Evolutionary conservation across 1,140 invertebrate species (phyloP).

Genomic region (Cyphomyrmex costatus): DNA sequence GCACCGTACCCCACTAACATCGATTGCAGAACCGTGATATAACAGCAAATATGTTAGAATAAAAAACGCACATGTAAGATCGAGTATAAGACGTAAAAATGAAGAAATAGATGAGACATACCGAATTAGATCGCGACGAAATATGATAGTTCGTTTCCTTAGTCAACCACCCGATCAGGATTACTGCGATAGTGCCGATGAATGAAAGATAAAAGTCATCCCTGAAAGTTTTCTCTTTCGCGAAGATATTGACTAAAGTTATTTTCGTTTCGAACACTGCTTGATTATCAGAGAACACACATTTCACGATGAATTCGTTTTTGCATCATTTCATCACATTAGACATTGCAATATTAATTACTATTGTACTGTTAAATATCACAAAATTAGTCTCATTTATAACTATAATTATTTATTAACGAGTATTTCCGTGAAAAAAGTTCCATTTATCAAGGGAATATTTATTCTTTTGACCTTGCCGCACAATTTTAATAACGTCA

Average conservation of each 20-base stretch:
- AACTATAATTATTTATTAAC: neutral
- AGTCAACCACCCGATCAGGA: neutral
- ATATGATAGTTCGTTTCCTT: slow-evolving; percentile 10
- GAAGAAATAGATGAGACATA: neutral
- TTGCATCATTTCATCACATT: neutral
- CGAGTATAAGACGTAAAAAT: neutral
- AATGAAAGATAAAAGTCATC: slow-evolving; percentile 24
- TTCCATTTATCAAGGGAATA: neutral
- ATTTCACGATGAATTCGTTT: neutral
- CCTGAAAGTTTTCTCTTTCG: slow-evolving; percentile 20
- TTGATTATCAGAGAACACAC: neutral
- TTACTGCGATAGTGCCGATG: neutral
- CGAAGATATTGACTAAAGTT: slow-evolving; percentile 17
- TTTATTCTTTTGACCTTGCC: neutral
- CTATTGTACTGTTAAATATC: neutral
- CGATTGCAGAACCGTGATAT: slow-evolving; percentile 30
- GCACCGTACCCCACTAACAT: slow-evolving; percentile 66
- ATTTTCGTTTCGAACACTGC: neutral
- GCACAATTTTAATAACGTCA: slow-evolving; percentile 20
- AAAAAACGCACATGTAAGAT: neutral
- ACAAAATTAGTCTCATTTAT: neutral
- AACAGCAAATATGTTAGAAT: slow-evolving; percentile 59
- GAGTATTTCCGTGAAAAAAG: slow-evolving; percentile 13
- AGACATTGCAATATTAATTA: slow-evolving; percentile 14
- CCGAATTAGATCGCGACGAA: neutral